A percentile compares a stretch with the other conserved stretches of the same genome.
Evolutionary conservation across 2,113 vertebrate species (phyloP).

Genomic region (Coreoperca whiteheadi): DNA sequence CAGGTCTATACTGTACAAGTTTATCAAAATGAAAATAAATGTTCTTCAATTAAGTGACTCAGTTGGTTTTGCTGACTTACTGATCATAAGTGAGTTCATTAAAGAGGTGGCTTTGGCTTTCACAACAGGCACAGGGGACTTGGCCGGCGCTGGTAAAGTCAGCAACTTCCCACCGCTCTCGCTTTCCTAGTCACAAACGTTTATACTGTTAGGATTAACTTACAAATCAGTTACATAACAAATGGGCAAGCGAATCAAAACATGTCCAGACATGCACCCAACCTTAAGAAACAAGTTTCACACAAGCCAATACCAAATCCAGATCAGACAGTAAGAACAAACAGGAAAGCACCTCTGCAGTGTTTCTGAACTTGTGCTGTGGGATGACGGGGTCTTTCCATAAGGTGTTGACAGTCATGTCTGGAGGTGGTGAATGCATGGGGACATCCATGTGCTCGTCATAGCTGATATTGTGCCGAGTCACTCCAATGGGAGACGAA

Average conservation of each 20-base stretch:
- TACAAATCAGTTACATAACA: constrained; percentile 27
- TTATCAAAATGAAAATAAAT: not conserved
- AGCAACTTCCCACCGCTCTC: constrained; percentile 77
- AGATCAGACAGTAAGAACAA: not conserved
- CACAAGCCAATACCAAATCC: constrained; percentile 2
- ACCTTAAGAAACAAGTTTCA: constrained; percentile 5
- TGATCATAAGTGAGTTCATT: constrained; percentile 93
- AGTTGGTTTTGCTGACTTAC: constrained; percentile 84
- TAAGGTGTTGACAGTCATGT: constrained; percentile 84
- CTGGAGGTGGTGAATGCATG: constrained; percentile 90
- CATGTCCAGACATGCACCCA: not conserved
- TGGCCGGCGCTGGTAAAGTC: constrained; percentile 66
- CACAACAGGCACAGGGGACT: constrained; percentile 86
- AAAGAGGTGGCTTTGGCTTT: constrained; percentile 95
- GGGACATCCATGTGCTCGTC: constrained; percentile 90
- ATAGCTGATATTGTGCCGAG: constrained; percentile 89
- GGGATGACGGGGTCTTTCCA: constrained; percentile 93
- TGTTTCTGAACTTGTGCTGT: constrained; percentile 89
- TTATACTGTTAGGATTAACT: constrained; percentile 17
- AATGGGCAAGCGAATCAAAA: constrained; percentile 5
- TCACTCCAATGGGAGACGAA: constrained; percentile 87
- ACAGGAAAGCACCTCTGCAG: constrained; percentile 84
- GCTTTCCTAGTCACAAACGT: constrained; percentile 83
- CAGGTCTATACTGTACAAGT: not conserved
- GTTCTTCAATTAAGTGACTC: not conserved